These are phyloP conservation scores for Euglossa dilemma DNA, from an alignment of 1,140 invertebrate species.

Conservation along the genomic window DNA sequence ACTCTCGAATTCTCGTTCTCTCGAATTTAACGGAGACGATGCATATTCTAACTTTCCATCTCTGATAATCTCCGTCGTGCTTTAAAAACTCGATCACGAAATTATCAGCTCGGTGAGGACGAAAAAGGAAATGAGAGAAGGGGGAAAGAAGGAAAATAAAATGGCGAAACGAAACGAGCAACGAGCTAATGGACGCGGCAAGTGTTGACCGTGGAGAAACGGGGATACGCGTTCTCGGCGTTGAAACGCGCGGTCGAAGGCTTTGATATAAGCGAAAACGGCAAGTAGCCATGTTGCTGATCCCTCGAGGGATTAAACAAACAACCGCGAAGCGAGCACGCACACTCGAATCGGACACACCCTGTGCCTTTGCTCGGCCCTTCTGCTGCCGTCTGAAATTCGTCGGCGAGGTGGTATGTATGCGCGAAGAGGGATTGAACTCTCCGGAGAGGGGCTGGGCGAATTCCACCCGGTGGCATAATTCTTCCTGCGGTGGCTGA, in stretches of 20 bases:
- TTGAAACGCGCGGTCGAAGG: not conserved
- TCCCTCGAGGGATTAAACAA: slow-evolving; percentile 60
- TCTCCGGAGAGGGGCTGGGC: slow-evolving; percentile 1
- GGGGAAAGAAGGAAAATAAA: too few species aligned
- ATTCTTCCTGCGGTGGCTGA: slow-evolving; percentile 14
- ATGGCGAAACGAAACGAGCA: too few species aligned
- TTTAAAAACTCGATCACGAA: too few species aligned
- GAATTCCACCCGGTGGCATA: slow-evolving; percentile 42
- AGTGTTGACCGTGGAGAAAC: too few species aligned
- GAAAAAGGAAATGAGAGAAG: too few species aligned
- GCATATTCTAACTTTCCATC: too few species aligned
- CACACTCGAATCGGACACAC: slow-evolving; percentile 63
- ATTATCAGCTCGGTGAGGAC: too few species aligned
- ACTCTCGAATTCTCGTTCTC: too few species aligned
- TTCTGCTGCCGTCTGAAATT: slow-evolving; percentile 43
- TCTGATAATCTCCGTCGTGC: too few species aligned
- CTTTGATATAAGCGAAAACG: slow-evolving; percentile 38
- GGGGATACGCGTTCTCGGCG: too few species aligned
- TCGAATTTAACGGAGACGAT: too few species aligned
- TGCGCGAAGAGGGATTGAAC: not conserved
- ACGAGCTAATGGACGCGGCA: too few species aligned
- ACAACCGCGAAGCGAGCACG: slow-evolving; percentile 51
- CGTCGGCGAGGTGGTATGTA: not conserved
- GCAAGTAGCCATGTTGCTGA: slow-evolving; percentile 50
- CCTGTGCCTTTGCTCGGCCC: slow-evolving; percentile 32